A percentile compares a stretch with the other conserved stretches of the same genome.
Conservation (phyloP, 2,888 invertebrate genomes). For the Agonopterix subpropinquella region DNA sequence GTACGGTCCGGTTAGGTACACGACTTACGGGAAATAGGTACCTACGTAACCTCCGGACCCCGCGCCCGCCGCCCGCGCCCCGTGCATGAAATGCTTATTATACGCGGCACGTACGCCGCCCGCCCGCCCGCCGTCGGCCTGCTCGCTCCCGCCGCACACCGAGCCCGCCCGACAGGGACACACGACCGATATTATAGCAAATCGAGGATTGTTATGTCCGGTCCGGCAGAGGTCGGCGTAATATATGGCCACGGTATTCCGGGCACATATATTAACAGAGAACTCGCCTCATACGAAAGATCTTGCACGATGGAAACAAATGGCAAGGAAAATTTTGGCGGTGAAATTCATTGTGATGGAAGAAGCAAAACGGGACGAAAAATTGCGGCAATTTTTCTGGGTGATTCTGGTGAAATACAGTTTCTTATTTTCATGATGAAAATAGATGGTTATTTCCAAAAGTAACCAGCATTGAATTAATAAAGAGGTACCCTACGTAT, state of each 20-base stretch:
- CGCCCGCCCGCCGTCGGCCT: constrained; percentile 53
- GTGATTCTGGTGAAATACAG: not conserved
- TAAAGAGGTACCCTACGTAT: no score
- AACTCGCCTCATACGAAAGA: constrained; percentile 75
- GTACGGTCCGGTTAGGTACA: constrained; percentile 77
- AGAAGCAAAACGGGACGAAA: constrained; percentile 49
- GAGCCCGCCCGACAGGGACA: constrained; percentile 54
- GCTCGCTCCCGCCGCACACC: constrained; percentile 28
- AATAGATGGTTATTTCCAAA: no score
- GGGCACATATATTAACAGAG: constrained; percentile 75
- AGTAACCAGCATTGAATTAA: no score
- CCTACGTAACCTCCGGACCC: constrained; percentile 61
- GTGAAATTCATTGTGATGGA: constrained; percentile 65
- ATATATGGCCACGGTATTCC: constrained; percentile 77
- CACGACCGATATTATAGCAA: constrained; percentile 74
- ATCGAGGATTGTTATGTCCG: constrained; percentile 77
- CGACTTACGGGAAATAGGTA: constrained; percentile 74
- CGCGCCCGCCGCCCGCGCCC: constrained; percentile 60
- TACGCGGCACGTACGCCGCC: constrained; percentile 74
- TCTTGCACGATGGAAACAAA: constrained; percentile 74
- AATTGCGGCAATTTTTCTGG: constrained; percentile 48
- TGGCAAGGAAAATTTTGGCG: constrained; percentile 72
- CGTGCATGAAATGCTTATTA: constrained; percentile 79
- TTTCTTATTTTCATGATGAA: constrained; percentile 9
- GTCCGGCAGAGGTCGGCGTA: constrained; percentile 75